These are phyloP conservation scores for Andrena hattorfiana DNA, from an alignment of 2,888 invertebrate species.

Conservation along the genomic window DNA sequence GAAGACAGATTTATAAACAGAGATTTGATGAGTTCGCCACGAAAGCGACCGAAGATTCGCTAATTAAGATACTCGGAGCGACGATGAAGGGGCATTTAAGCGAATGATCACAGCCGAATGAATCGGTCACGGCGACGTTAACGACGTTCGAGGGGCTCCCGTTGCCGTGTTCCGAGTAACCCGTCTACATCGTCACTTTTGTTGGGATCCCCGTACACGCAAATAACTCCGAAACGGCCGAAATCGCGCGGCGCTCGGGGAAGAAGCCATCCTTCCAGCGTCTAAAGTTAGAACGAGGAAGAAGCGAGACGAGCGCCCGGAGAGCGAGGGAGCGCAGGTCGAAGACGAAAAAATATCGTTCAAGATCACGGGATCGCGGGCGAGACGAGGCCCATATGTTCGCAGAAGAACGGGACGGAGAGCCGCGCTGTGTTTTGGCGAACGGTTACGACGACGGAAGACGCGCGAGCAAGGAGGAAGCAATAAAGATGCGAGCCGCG, in stretches of 20 bases:
- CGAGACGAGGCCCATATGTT: slow-evolving; percentile 54
- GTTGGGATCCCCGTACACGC: slow-evolving; percentile 69
- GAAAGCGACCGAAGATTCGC: neutral
- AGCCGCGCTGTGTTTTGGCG: slow-evolving; percentile 43
- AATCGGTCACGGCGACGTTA: slow-evolving; percentile 24
- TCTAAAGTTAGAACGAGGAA: slow-evolving; percentile 81
- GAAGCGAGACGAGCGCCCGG: slow-evolving; percentile 63
- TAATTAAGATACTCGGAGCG: slow-evolving; percentile 18
- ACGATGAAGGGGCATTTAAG: slow-evolving; percentile 12
- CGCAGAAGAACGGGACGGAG: slow-evolving; percentile 13
- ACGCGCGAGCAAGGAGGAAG: slow-evolving; percentile 55
- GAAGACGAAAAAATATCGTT: slow-evolving; percentile 57
- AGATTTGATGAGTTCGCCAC: no score
- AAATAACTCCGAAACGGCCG: slow-evolving; percentile 72
- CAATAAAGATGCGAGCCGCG: slow-evolving; percentile 53
- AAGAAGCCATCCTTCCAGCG: slow-evolving; percentile 70
- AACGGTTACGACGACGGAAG: slow-evolving; percentile 48
- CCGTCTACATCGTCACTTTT: slow-evolving; percentile 69
- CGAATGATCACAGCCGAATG: slow-evolving; percentile 25
- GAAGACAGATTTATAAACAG: no score
- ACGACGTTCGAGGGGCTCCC: slow-evolving; percentile 40
- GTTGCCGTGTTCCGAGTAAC: slow-evolving; percentile 53
- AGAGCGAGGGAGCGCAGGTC: slow-evolving; percentile 12
- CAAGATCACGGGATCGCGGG: slow-evolving; percentile 54
- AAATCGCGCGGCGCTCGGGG: slow-evolving; percentile 68